phyloP scores from a whole-genome alignment of 2,888 invertebrate species.

The Apamea epomidion region DNA sequence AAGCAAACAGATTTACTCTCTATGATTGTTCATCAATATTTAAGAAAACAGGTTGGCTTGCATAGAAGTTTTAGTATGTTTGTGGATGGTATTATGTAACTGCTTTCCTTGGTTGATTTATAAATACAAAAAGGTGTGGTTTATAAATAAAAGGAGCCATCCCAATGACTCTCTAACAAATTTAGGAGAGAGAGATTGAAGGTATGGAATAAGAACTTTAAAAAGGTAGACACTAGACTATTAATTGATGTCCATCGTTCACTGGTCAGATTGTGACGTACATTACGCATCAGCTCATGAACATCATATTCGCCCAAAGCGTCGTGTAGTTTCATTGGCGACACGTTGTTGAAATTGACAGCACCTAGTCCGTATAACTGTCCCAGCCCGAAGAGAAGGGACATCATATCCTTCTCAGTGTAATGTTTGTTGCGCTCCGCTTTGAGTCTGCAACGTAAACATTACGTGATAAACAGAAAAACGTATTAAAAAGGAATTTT shows the following conservation, averaged over 20 bases:
- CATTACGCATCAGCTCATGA: conserved; percentile 81
- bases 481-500: neutral
- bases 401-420: conserved; percentile 79
- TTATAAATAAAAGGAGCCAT: neutral
- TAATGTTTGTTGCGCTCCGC: conserved; percentile 83
- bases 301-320: conserved; percentile 85
- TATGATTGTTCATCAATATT: conserved; percentile 14
- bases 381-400: conserved; percentile 81
- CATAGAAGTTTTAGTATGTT: neutral
- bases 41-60: neutral
- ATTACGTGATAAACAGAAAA: neutral
- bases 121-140: neutral
- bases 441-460: conserved; percentile 73
- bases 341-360: conserved; percentile 71
- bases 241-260: neutral
- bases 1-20: conserved; percentile 9
- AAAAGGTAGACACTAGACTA: neutral
- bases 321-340: conserved; percentile 78
- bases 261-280: conserved; percentile 64
- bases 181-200: neutral
- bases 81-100: neutral
- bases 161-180: neutral
- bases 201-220: neutral
- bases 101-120: neutral
- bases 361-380: conserved; percentile 81